Conservation (phyloP, 2,113 vertebrate species). For the Neolamprologus falcicula region DNA sequence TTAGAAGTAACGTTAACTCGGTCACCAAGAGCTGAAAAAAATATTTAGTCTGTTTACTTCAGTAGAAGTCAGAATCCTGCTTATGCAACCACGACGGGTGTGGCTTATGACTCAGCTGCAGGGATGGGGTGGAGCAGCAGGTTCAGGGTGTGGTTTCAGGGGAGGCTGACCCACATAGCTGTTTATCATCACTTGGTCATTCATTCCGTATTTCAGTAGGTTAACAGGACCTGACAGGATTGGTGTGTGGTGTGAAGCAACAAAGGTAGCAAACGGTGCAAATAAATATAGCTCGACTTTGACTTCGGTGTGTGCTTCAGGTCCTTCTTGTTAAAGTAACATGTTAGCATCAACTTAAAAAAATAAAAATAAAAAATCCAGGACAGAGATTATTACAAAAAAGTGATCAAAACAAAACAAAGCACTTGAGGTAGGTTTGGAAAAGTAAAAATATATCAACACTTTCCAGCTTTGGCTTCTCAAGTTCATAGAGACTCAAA, state of each 20-base stretch:
- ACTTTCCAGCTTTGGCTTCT: neutral
- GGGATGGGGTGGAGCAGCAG: neutral
- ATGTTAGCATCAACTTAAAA: neutral
- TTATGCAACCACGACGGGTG: neutral
- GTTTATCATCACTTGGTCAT: neutral
- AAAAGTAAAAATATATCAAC: neutral
- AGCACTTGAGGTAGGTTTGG: neutral
- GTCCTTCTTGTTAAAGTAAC: neutral
- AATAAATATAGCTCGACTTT: neutral
- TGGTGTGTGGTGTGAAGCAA: neutral
- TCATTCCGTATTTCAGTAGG: accelerated
- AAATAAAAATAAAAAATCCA: accelerated
- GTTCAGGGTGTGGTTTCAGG: neutral
- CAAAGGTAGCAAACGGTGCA: neutral
- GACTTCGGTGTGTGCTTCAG: neutral
- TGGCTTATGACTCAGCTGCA: neutral
- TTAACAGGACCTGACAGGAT: neutral
- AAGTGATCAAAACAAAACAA: neutral
- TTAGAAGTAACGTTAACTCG: neutral
- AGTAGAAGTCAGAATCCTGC: neutral
- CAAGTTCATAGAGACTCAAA: neutral
- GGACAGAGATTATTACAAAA: neutral
- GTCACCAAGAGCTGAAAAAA: neutral
- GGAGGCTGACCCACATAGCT: neutral
- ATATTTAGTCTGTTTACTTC: neutral